Conservation (phyloP, 2,113 vertebrate species). For the Ranitomeya imitator region DNA sequence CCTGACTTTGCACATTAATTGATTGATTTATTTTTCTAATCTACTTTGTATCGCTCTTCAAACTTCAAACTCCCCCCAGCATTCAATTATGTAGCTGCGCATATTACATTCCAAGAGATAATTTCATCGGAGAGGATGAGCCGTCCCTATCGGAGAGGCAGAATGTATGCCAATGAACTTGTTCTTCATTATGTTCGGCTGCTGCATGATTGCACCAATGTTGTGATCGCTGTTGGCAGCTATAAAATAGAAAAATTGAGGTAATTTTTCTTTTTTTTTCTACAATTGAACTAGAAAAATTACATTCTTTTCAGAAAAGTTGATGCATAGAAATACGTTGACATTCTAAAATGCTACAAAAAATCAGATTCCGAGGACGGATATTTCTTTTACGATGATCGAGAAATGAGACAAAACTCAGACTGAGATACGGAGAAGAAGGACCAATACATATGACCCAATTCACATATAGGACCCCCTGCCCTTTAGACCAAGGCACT, state of each 20-base stretch:
- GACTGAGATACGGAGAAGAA: neutral
- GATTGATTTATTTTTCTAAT: conserved; percentile 62
- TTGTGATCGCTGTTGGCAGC: conserved; percentile 61
- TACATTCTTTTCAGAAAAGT: conserved; percentile 6
- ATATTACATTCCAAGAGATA: conserved; percentile 68
- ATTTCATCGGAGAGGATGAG: conserved; percentile 64
- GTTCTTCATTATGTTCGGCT: conserved; percentile 62
- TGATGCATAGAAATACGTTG: conserved; percentile 33
- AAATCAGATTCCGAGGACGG: conserved; percentile 36
- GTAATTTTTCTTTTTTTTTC: neutral
- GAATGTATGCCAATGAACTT: conserved; percentile 72
- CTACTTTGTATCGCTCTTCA: conserved; percentile 67
- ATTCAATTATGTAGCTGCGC: conserved; percentile 74
- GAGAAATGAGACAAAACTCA: neutral
- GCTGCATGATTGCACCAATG: conserved; percentile 26
- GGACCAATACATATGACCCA: neutral
- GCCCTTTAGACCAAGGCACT: neutral
- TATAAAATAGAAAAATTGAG: conserved; percentile 50
- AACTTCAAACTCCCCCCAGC: conserved; percentile 68
- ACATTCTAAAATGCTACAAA: conserved; percentile 34
- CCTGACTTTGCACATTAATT: conserved; percentile 45
- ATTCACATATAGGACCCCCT: neutral
- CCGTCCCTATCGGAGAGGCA: conserved; percentile 70
- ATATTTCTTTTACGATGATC: conserved; percentile 17
- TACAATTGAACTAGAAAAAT: conserved; percentile 48